Conservation (phyloP, 2,113 vertebrate species). For the Lagopus muta region DNA sequence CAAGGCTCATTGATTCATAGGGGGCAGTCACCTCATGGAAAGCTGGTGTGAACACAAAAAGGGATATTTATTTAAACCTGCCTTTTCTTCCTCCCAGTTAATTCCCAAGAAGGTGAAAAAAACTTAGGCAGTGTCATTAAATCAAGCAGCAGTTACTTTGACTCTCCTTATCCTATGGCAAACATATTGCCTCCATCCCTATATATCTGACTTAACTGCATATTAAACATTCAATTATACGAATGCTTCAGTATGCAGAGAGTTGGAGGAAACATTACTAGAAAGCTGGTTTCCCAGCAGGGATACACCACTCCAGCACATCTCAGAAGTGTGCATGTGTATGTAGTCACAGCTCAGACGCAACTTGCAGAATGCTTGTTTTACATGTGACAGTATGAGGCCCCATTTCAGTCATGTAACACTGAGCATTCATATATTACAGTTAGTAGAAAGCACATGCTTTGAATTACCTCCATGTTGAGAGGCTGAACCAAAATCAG, state of each 20-base stretch:
- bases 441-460: neutral
- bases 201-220: neutral
- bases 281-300: neutral
- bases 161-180: neutral
- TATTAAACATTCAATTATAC: neutral
- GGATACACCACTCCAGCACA: neutral
- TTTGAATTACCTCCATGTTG: neutral
- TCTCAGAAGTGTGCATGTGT: neutral
- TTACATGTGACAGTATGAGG: neutral
- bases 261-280: neutral
- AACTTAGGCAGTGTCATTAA: neutral
- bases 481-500: neutral
- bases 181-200: neutral
- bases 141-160: neutral
- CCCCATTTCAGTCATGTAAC: neutral
- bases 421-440: neutral
- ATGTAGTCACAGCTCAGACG: neutral
- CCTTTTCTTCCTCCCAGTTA: neutral
- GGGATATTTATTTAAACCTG: neutral
- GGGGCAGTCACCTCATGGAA: neutral
- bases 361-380: neutral
- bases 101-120: neutral
- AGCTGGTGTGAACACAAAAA: neutral
- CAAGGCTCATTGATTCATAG: fast-evolving
- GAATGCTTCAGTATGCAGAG: neutral